These are phyloP conservation scores for Cynaeus angustus DNA, from an alignment of 2,888 invertebrate genomes.

Conservation along the genomic window DNA sequence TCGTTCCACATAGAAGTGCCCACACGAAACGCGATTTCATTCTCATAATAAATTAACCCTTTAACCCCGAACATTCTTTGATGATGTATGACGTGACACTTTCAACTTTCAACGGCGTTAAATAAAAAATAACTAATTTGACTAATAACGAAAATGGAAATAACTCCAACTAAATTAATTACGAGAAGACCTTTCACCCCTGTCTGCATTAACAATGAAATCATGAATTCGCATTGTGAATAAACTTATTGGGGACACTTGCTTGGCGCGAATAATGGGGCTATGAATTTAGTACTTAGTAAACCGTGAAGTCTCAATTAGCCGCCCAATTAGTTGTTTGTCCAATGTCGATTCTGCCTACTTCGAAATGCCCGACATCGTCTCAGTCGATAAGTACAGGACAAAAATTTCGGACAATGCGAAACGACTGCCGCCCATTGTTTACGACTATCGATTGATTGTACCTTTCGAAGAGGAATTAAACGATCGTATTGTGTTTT, in stretches of 20 bases:
- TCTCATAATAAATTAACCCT: constrained; percentile 11
- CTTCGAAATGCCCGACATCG: constrained; percentile 28
- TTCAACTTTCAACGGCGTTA: constrained; percentile 1
- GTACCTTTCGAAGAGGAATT: constrained; percentile 26
- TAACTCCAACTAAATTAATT: constrained; percentile 22
- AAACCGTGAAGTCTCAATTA: constrained; percentile 56
- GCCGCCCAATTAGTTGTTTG: constrained; percentile 55
- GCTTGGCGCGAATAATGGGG: constrained; percentile 53
- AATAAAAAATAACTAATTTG: constrained; percentile 12
- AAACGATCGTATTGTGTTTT: constrained; percentile 34
- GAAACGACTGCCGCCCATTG: constrained; percentile 30
- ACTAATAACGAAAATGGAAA: constrained; percentile 20
- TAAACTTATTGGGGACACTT: constrained; percentile 54
- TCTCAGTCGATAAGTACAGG: constrained; percentile 17
- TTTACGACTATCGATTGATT: constrained; percentile 25
- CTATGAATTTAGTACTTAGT: constrained; percentile 53
- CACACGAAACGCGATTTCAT: constrained; percentile 23
- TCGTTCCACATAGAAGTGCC: constrained; percentile 11
- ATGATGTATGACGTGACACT: constrained; percentile 5
- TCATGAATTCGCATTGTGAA: constrained; percentile 42
- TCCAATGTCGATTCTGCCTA: constrained; percentile 55
- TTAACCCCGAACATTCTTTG: constrained; percentile 5
- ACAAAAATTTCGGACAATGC: constrained; percentile 33
- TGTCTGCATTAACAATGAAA: constrained; percentile 38
- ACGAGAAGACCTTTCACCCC: constrained; percentile 22